A percentile compares a stretch with the other conserved stretches of the same genome.
These are phyloP conservation scores for Dasypolia templi DNA, from an alignment of 2,888 invertebrate genomes.

Conservation along the genomic window DNA sequence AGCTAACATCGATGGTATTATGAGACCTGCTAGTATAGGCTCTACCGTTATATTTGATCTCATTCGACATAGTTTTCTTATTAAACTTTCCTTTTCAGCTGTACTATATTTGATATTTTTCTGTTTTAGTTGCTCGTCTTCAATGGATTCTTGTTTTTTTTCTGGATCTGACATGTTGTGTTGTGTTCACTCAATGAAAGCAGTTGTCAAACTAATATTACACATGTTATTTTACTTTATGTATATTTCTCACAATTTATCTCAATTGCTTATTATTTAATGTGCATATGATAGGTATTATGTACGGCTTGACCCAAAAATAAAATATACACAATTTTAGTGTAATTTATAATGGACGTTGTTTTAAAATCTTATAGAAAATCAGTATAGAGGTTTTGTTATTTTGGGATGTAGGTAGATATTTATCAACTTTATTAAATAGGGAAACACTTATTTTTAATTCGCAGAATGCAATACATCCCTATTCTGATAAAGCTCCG, in stretches of 20 bases:
- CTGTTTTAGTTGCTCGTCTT: slow-evolving; percentile 79
- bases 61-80: slow-evolving; percentile 89
- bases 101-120: slow-evolving; percentile 63
- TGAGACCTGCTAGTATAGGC: slow-evolving; percentile 93
- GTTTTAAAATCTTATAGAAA: slow-evolving; percentile 25
- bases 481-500: not conserved
- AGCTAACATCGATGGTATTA: slow-evolving; percentile 92
- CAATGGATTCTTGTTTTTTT: slow-evolving; percentile 66
- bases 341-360: slow-evolving; percentile 44
- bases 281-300: slow-evolving; percentile 26
- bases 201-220: slow-evolving; percentile 67
- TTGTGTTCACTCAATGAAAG: slow-evolving; percentile 60
- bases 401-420: not conserved
- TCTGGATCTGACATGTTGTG: slow-evolving; percentile 74
- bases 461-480: not conserved
- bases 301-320: slow-evolving; percentile 54
- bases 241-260: slow-evolving; percentile 55
- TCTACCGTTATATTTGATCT: slow-evolving; percentile 92
- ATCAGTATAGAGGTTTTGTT: slow-evolving; percentile 31
- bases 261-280: slow-evolving; percentile 69
- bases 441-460: not conserved
- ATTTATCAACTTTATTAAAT: not conserved
- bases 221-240: slow-evolving; percentile 45
- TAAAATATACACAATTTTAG: no score
- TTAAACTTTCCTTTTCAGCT: slow-evolving; percentile 83